A percentile compares a stretch with the other conserved stretches of the same genome.
Evolutionary conservation across 2,888 invertebrate species (phyloP).

Genomic region (Cerceris rybyensis): DNA sequence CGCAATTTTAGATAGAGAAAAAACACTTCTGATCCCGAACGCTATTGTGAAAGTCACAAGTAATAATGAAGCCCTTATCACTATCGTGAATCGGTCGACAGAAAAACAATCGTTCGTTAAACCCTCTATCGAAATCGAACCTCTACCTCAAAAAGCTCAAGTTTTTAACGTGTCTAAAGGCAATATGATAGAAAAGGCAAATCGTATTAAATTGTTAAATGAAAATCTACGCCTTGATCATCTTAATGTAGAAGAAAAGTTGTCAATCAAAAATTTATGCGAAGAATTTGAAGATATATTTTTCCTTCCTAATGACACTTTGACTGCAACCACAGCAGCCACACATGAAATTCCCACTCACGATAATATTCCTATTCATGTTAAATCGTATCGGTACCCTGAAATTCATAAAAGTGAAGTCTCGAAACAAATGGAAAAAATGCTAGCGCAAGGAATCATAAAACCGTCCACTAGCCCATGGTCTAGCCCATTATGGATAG

Average conservation of each 20-base stretch:
- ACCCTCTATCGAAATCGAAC: background rate
- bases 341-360: background rate
- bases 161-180: background rate
- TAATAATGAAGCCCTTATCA: background rate
- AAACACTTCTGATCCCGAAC: background rate
- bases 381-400: background rate
- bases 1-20: background rate
- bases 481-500: background rate
- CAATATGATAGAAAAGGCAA: background rate
- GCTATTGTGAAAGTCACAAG: slow-evolving; percentile 3
- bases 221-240: slow-evolving; percentile 4
- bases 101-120: background rate
- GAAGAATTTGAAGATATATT: background rate
- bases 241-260: background rate
- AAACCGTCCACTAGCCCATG: background rate
- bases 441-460: background rate
- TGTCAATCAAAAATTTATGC: background rate
- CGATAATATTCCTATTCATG: background rate
- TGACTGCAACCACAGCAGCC: background rate
- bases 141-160: background rate
- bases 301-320: background rate
- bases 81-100: background rate
- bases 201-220: background rate
- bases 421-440: background rate
- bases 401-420: slow-evolving; percentile 1